Evolutionary conservation across 2,888 invertebrate species (phyloP), one percentile per base, ranked within the genome.

Genomic region (Notodonta ziczac): DNA sequence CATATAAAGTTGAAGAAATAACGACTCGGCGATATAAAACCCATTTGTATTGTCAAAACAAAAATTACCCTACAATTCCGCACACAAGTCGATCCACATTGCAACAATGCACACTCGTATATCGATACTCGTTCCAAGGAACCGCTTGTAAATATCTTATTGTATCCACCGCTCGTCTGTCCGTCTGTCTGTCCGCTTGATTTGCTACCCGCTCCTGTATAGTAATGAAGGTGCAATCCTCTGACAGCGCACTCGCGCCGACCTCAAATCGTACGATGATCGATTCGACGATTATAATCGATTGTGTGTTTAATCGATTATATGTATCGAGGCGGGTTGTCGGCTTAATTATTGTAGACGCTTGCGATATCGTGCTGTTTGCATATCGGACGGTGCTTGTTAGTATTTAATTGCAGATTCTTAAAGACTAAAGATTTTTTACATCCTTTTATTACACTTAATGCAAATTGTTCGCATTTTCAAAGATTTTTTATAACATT

Each of bases 101-200:
- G 67, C 74, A 69, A 83, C 82, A 82, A 83, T 80, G 75, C 78
- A 66, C 57, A 72, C 74, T 78, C 78, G 77, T 81, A 81, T 81
- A 83, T 80, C 78, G 76, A 71, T 63, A 58, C 64, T 72, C 73
- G 80, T 73, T 77, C 78, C 74, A 72, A 62, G 13, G 44, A 59
- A 73, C 68, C 76, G 78, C 86, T 89, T 89, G 89, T 89, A 88
- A 89, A 89, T 89, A 89, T 85, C 79, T 86, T 85, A 89, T 88
- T 88, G 88, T 88, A 83, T 80, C 83, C 80, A 73, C 70, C 61
- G 78, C 77, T 84, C 85, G 88, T 86, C 86, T 82, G 87, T 88
- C 87, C 78, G 86, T 85, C 83, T 79, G 87, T 85, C 88, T 79
- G 83, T 78, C 79, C 69, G 69, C 74, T 82, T 89, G 88, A 89